Conservation (phyloP, 1,140 invertebrate species). For the Drosophila pectinifera region DNA sequence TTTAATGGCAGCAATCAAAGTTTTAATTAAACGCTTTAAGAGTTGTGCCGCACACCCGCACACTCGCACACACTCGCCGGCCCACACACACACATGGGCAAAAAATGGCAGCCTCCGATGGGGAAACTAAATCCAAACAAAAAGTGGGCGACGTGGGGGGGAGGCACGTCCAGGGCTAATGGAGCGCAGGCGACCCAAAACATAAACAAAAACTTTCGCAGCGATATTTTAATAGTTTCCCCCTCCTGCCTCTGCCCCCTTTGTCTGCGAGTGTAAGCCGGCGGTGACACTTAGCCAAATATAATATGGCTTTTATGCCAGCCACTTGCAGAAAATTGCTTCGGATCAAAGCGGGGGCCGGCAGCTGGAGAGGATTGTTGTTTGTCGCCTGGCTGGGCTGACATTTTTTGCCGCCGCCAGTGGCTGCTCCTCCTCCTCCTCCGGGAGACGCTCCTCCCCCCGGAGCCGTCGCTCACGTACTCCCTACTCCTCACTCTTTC, state of each 20-base stretch:
- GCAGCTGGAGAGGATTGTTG: not conserved
- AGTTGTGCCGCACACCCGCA: constrained; percentile 25
- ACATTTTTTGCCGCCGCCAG: constrained; percentile 20
- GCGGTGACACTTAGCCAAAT: constrained; percentile 80
- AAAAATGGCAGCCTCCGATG: constrained; percentile 45
- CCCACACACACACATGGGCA: not conserved
- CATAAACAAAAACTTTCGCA: constrained; percentile 78
- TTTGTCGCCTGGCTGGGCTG: not conserved
- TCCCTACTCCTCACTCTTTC: no score
- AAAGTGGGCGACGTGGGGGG: not conserved
- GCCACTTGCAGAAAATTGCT: constrained; percentile 79
- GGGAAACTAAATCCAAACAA: constrained; percentile 58
- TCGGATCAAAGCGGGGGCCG: constrained; percentile 28
- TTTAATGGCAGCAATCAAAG: constrained; percentile 76
- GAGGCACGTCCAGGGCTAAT: constrained; percentile 69
- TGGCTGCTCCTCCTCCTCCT: not conserved
- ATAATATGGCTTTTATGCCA: constrained; percentile 82
- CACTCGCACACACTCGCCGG: not conserved
- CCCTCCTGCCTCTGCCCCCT: not conserved
- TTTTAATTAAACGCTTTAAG: constrained; percentile 80
- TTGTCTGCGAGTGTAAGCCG: constrained; percentile 50
- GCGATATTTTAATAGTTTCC: constrained; percentile 79
- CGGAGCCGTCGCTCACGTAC: constrained; percentile 13
- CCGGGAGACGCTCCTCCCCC: not conserved
- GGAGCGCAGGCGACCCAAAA: constrained; percentile 71